Base-by-base conservation (phyloP, 37 sponge, comb jelly and placozoan species). In the Halichondria panicea region DNA sequence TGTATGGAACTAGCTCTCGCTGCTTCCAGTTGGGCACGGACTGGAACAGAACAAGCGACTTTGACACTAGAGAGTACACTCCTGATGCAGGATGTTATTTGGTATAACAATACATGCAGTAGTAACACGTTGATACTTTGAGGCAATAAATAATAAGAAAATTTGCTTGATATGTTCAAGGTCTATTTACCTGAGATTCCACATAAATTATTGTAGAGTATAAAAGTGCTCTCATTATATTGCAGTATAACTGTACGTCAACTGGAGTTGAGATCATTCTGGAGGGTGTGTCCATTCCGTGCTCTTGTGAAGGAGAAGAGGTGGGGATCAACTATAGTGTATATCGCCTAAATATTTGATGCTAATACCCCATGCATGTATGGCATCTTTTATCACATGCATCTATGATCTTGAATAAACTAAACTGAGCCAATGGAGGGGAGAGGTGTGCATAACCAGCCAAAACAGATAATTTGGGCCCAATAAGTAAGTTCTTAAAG, bases 251-350 rank as follows among this genome's bases (percentile, higher is more conserved):
- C 52, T 48, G 52, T 48, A 18, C 52, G 15, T 15, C 52, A 48
- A 11, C 15, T 48, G 52, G 52, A 48, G 52, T 48, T 11, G 52
- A 48, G 15, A 48, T 48, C 15, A 11, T 18, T 48, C 52, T 48
- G 52, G 11, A 18, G 52, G 52, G 52, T 48, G 11, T 48, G 11
- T 15, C 13, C 11, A 18, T 18, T 48, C 52, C 15, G 11, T 48
- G 52, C 15, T 48, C 52, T 15, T 48, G 52, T 48, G 52, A 48
- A 48, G 52, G 52, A 48, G 52, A 48, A 48, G 52, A 48, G 52
- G 52, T 48, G n/a, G n/a, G n/a, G n/a, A n/a, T n/a, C n/a, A n/a
- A n/a, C n/a, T n/a, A n/a, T n/a, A n/a, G n/a, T n/a, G n/a, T n/a
- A n/a, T n/a, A n/a, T n/a, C n/a, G n/a, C n/a, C n/a, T n/a, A n/a